Base-by-base conservation (phyloP, 2,888 invertebrate genomes). In the Tetranychus piercei region DNA sequence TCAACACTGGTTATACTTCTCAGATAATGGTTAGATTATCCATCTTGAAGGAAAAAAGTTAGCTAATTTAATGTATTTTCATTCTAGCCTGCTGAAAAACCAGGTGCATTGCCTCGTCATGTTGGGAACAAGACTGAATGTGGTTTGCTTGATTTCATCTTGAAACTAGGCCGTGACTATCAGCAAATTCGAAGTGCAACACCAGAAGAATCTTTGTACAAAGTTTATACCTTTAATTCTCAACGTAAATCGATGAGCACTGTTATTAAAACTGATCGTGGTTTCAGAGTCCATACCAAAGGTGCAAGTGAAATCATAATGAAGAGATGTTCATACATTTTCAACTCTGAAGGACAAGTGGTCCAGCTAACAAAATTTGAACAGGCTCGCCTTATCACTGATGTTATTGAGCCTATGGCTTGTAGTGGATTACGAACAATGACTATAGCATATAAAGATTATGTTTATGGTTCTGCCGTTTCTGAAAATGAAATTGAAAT, bases 71-170 rank as follows among this genome's bases (percentile, higher is more conserved):
- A 23, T 34, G 64, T 70, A 55, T 45, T 22, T 15, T 11, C 65
- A 73, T 44, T 66, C 1, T 83, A 90, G 88, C 88, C 89, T 77
- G 86, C 88, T 45, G 89, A 87, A 81, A 90, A 91, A 80, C 89
- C 90, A 34, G 88, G 88, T 74, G 92, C 90, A 74, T 87, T 92
- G 75, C 88, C 92, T 4, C 91, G 90, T 85, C 99, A 99, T 86
- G 90, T 99, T 78, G 99, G 99, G 80, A 99, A 99, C 87, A 99
- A 99, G 86, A 99, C 99, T 70, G 99, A 99, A 83, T 99, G 99
- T 85, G 88, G 96, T 72, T 87, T 99, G 77, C 87, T 99, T 77
- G 97, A 97, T 77, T 97, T 97, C 85, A 91, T 97, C 45, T 83
- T 90, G 78, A 91, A 88, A 73, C 84, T 99, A 76, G 92, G 92